These are phyloP conservation scores for Temnopleurus reevesii DNA, from an alignment of 53 echinoderm and acorn worm genomes.

Conservation along the genomic window DNA sequence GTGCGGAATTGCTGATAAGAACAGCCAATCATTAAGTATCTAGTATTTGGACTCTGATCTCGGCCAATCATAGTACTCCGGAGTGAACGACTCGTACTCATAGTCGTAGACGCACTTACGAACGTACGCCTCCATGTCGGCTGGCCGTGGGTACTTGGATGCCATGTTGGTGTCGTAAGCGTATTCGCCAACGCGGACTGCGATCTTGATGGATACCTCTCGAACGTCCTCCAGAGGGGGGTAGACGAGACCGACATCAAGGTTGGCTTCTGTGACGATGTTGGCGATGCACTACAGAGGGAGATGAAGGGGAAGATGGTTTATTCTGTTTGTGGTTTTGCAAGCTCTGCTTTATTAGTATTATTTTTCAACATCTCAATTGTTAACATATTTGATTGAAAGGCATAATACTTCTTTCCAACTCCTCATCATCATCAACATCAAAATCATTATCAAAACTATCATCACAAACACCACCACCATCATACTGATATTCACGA, in stretches of 20 bases:
- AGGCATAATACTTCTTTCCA: too few relatives aligned
- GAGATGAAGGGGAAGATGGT: not conserved
- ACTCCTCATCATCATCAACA: too few relatives aligned
- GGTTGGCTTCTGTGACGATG: slow-evolving; percentile 80
- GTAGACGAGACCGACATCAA: slow-evolving; percentile 90
- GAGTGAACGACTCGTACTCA: slow-evolving; percentile 78
- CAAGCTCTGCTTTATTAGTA: too few relatives aligned
- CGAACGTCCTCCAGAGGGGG: slow-evolving; percentile 87
- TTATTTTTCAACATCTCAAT: too few relatives aligned
- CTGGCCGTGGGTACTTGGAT: slow-evolving; percentile 77
- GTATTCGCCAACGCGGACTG: slow-evolving; percentile 74
- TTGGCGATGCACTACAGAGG: slow-evolving; percentile 71
- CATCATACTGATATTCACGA: too few relatives aligned
- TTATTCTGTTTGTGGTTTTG: not conserved
- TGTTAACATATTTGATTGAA: too few relatives aligned
- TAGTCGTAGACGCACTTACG: slow-evolving; percentile 81
- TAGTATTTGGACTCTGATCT: slow-evolving; percentile 1
- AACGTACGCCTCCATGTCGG: slow-evolving; percentile 78
- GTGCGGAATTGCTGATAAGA: too few relatives aligned
- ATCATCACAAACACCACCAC: too few relatives aligned
- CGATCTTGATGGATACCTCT: slow-evolving; percentile 89
- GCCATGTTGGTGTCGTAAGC: slow-evolving; percentile 73
- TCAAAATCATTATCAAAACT: too few relatives aligned
- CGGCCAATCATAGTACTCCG: slow-evolving; percentile 90
- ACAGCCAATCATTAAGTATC: too few relatives aligned